phyloP scores from a whole-genome alignment of 2,113 vertebrate species.

The Trematocara marginatum region DNA sequence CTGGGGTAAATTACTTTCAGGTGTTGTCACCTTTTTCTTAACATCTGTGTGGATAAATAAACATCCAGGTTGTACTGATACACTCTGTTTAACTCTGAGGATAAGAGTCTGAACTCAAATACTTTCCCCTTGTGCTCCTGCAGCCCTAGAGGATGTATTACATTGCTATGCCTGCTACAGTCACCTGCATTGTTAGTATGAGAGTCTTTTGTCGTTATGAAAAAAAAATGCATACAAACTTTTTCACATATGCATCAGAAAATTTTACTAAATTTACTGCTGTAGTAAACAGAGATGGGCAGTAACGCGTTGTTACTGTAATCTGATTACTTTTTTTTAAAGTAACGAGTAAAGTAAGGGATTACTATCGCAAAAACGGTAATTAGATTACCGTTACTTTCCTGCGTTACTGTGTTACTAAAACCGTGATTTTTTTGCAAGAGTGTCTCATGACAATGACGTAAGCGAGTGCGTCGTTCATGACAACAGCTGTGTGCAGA shows the following conservation, averaged over 20 bases:
- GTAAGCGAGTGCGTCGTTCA: no score
- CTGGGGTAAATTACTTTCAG: not conserved
- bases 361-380: no score
- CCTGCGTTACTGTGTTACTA: no score
- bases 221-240: not conserved
- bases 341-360: no score
- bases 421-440: no score
- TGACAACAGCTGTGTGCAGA: no score
- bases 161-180: not conserved
- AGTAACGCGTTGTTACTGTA: no score
- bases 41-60: not conserved
- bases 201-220: not conserved
- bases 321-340: no score
- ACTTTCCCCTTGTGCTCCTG: not conserved
- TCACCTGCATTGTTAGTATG: not conserved
- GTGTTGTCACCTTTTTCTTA: not conserved
- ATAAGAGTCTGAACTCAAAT: not conserved
- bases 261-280: rapidly evolving
- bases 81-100: not conserved
- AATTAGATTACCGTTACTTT: no score
- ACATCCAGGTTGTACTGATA: not conserved
- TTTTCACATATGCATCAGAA: not conserved
- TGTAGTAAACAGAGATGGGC: no score
- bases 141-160: not conserved
- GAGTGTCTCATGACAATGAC: no score